A percentile compares a stretch with the other conserved stretches of the same genome.
Conservation (phyloP, 2,113 vertebrate genomes). For the Cygnus atratus region DNA sequence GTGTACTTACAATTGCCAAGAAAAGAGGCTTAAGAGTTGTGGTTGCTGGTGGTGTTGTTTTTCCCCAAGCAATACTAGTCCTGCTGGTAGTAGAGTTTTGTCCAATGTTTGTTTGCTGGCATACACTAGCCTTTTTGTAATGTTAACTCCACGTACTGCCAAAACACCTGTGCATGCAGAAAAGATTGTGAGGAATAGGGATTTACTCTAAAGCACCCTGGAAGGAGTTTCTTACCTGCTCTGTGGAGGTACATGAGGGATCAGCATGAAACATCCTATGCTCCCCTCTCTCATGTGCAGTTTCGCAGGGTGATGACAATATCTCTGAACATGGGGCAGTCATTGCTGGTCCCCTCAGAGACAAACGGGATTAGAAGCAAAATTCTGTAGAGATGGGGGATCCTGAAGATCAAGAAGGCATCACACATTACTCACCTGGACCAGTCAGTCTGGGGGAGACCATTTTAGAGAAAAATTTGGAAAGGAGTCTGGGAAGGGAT, state of each 20-base stretch:
- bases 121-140: background rate
- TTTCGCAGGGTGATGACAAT: background rate
- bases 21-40: background rate
- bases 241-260: background rate
- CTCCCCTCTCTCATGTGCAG: background rate
- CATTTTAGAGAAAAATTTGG: background rate
- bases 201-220: background rate
- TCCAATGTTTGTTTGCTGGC: background rate
- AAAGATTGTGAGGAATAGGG: background rate
- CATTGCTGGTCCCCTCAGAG: rapidly evolving
- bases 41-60: background rate
- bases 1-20: background rate
- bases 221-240: background rate
- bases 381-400: rapidly evolving
- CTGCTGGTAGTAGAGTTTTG: background rate
- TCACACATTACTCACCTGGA: rapidly evolving
- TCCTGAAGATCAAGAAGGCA: rapidly evolving
- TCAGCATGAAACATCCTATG: background rate
- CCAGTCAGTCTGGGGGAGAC: background rate
- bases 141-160: background rate
- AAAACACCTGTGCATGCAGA: background rate
- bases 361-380: background rate
- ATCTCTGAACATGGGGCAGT: background rate
- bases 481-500: background rate
- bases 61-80: background rate